phyloP scores from a whole-genome alignment of 2,888 invertebrate species.

The Cenopis cana region DNA sequence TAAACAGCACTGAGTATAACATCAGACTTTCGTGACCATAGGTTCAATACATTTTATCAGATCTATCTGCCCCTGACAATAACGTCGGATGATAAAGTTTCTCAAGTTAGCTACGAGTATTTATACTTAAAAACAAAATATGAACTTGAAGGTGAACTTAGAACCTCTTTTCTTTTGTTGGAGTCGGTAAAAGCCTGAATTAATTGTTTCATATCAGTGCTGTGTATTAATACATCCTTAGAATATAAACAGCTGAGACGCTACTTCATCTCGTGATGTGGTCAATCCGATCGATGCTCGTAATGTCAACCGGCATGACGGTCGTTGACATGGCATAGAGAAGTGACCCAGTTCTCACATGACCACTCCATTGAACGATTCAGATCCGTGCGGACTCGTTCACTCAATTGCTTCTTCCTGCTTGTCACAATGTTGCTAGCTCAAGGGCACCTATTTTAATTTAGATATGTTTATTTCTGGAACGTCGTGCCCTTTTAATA shows the following conservation, averaged over 20 bases:
- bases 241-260: slow-evolving; percentile 15
- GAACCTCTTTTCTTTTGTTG: too few relatives aligned
- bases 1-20: not conserved
- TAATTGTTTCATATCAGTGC: not conserved
- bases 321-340: slow-evolving; percentile 69
- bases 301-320: slow-evolving; percentile 38
- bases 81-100: not conserved
- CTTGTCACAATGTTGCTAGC: slow-evolving; percentile 64
- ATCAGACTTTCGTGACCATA: not conserved
- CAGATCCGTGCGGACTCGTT: slow-evolving; percentile 68
- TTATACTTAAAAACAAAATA: too few relatives aligned
- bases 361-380: slow-evolving; percentile 68
- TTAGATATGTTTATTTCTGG: slow-evolving; percentile 13
- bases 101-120: not conserved
- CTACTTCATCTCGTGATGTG: slow-evolving; percentile 22
- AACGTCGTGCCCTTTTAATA: slow-evolving; percentile 38
- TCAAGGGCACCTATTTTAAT: slow-evolving; percentile 64
- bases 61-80: not conserved
- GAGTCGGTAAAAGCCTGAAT: not conserved
- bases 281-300: slow-evolving; percentile 23
- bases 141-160: too few relatives aligned
- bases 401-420: slow-evolving; percentile 77
- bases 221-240: not conserved
- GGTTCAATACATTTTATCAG: not conserved
- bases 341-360: slow-evolving; percentile 79